These are phyloP conservation scores for Staurois parvus DNA, from an alignment of 2,797 vertebrate species.

Conservation along the genomic window DNA sequence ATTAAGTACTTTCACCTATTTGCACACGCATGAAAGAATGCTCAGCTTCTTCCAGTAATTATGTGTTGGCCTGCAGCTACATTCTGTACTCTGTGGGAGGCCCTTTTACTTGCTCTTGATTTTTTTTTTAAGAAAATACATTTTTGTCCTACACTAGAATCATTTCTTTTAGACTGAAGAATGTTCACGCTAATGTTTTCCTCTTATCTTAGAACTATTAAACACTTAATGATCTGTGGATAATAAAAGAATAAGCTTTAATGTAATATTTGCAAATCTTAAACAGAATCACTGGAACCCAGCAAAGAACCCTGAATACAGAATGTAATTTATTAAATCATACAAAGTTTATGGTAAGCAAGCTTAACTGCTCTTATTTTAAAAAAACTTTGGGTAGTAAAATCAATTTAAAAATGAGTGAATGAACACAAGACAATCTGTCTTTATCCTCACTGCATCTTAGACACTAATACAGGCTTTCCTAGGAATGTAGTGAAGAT, in stretches of 20 bases:
- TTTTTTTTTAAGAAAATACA: constrained; percentile 39
- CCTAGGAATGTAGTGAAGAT: too few species aligned
- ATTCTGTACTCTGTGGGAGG: constrained; percentile 45
- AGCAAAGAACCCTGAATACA: background rate
- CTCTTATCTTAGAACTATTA: too few species aligned
- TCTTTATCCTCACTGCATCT: too few species aligned
- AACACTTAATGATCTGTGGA: too few species aligned
- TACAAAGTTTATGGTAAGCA: too few species aligned
- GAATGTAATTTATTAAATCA: background rate
- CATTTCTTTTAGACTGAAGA: background rate
- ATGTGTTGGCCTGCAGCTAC: constrained; percentile 37
- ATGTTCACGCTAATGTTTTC: background rate
- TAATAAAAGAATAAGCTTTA: background rate
- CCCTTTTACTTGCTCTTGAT: background rate
- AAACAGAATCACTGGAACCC: too few species aligned
- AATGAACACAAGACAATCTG: too few species aligned
- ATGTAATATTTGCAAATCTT: background rate
- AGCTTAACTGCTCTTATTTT: background rate
- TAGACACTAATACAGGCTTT: too few species aligned
- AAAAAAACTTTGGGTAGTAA: background rate
- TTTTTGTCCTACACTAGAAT: constrained; percentile 17
- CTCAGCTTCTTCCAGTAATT: constrained; percentile 31
- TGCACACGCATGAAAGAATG: constrained; percentile 52
- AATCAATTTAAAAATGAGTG: too few species aligned
- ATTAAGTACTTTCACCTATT: constrained; percentile 50